Evolutionary conservation across 1,140 invertebrate species (phyloP).

Genomic region (Saxidomus purpurata): DNA sequence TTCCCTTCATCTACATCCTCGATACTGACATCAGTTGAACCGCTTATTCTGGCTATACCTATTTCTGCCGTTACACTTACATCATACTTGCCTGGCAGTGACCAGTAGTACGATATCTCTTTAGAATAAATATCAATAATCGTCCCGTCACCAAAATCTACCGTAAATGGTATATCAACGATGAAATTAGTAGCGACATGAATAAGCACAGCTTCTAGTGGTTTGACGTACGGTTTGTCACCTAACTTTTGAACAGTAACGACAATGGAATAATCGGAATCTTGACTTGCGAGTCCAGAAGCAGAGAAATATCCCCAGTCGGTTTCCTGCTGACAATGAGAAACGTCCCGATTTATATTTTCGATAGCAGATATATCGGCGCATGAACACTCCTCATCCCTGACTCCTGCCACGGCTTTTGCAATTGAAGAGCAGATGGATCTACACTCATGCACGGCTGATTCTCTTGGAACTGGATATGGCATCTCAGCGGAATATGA

Average conservation of each 20-base stretch:
- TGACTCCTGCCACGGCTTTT: constrained; percentile 15
- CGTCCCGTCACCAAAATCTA: constrained; percentile 81
- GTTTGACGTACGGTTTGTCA: constrained; percentile 74
- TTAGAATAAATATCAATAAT: constrained; percentile 64
- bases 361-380: background rate
- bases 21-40: constrained; percentile 64
- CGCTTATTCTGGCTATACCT: constrained; percentile 69
- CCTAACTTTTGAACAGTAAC: constrained; percentile 60
- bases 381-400: constrained; percentile 17
- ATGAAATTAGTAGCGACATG: constrained; percentile 68
- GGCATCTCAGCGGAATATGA: background rate
- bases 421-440: constrained; percentile 29
- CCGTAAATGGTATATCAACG: constrained; percentile 68
- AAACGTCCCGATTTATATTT: background rate
- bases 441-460: constrained; percentile 28
- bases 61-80: constrained; percentile 76
- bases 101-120: constrained; percentile 78
- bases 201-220: constrained; percentile 78
- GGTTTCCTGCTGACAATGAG: background rate
- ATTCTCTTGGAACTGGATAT: background rate
- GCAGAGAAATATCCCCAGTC: constrained; percentile 59
- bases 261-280: constrained; percentile 57
- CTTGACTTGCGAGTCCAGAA: constrained; percentile 48
- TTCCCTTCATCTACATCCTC: constrained; percentile 79
- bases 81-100: constrained; percentile 70